Percentiles rank a stretch among this genome's conserved stretches.
phyloP scores from a whole-genome alignment of 2,888 invertebrate species.

The Ptychoptera albimana region DNA sequence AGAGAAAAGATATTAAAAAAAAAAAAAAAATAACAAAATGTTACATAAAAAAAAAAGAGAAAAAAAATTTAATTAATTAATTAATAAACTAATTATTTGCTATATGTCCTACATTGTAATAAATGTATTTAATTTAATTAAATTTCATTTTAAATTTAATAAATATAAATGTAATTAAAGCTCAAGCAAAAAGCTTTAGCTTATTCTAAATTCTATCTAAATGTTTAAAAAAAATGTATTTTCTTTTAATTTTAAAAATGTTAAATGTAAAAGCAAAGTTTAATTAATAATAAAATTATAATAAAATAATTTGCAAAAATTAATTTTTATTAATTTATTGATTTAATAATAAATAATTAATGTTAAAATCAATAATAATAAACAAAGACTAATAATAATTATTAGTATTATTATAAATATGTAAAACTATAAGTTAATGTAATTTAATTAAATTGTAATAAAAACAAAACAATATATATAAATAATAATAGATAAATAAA shows the following conservation, averaged over 20 bases:
- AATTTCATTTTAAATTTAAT: not conserved
- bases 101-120: not conserved
- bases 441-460: no score
- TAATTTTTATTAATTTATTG: no score
- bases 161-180: slow-evolving; percentile 1
- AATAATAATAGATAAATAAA: no score
- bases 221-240: no score
- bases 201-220: not conserved
- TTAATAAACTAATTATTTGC: not conserved
- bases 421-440: no score
- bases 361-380: no score
- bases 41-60: not conserved
- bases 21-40: not conserved
- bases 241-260: no score
- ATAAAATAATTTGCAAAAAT: slow-evolving; percentile 1
- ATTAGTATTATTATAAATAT: no score
- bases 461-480: no score
- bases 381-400: no score
- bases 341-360: no score
- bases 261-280: not conserved
- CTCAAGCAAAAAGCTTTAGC: slow-evolving; percentile 5
- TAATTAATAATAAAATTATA: not conserved
- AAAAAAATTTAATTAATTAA: not conserved
- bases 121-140: not conserved
- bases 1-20: no score